Percentiles rank a stretch among this genome's conserved stretches.
Evolutionary conservation across 1,140 invertebrate genomes (phyloP).

Genomic region (Sesamia nonagrioides): DNA sequence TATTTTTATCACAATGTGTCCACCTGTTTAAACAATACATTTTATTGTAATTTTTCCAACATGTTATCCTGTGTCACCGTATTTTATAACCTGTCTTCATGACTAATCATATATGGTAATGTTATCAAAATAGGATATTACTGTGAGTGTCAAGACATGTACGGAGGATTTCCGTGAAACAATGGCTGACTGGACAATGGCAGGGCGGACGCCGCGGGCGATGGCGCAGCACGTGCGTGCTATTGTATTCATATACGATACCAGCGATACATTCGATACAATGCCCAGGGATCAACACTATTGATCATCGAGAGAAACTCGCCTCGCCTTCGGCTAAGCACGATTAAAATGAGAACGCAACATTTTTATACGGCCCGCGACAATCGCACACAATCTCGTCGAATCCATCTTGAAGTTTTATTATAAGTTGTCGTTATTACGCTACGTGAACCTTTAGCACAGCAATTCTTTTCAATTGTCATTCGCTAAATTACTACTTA

Average conservation of each 20-base stretch:
- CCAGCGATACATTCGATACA: conserved; percentile 40
- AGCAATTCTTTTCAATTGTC: conserved; percentile 25
- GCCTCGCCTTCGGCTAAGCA: conserved; percentile 41
- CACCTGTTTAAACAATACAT: conserved; percentile 6
- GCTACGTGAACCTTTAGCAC: neutral
- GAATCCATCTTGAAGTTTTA: conserved; percentile 25
- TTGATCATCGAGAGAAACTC: conserved; percentile 48
- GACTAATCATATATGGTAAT: conserved; percentile 31
- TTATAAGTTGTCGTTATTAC: conserved; percentile 2
- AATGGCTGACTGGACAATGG: conserved; percentile 78
- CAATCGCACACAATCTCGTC: conserved; percentile 21
- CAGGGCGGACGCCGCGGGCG: conserved; percentile 56
- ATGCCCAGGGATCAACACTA: conserved; percentile 36
- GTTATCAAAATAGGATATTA: conserved; percentile 59
- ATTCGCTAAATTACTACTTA: conserved; percentile 32
- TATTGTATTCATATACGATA: conserved; percentile 72
- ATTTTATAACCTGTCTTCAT: conserved; percentile 3
- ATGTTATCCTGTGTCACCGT: conserved; percentile 1
- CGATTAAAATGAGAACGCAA: conserved; percentile 43
- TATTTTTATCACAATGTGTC: neutral
- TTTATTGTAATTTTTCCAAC: neutral
- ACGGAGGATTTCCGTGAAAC: conserved; percentile 75
- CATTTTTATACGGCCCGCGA: conserved; percentile 22
- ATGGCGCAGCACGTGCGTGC: conserved; percentile 75
- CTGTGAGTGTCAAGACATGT: conserved; percentile 77